phyloP scores from a whole-genome alignment of 2,797 vertebrate genomes.

The Myotis findleyi region DNA sequence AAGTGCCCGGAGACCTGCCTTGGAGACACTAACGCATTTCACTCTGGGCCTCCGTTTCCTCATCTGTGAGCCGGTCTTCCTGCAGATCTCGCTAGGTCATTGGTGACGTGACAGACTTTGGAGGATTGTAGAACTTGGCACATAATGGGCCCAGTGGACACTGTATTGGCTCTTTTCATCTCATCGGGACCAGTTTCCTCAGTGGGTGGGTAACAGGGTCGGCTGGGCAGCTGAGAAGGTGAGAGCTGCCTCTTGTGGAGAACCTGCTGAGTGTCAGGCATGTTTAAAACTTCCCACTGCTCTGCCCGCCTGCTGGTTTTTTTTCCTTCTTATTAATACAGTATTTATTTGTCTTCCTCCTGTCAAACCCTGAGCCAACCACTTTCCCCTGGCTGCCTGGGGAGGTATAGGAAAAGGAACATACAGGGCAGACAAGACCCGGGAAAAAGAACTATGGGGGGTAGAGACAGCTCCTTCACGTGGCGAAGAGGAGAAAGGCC shows the following conservation, averaged over 20 bases:
- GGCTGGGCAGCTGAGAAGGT: background rate
- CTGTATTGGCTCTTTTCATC: background rate
- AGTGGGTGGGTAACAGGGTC: background rate
- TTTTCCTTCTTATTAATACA: too few relatives aligned
- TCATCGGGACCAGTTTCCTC: slow-evolving; percentile 8
- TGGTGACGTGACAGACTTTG: background rate
- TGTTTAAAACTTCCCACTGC: background rate
- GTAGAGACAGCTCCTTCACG: too few relatives aligned
- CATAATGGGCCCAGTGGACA: background rate
- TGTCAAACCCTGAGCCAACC: too few relatives aligned
- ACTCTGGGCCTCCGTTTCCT: background rate
- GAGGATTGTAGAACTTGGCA: background rate
- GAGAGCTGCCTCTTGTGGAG: background rate
- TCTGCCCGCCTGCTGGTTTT: background rate
- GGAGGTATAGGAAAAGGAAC: too few relatives aligned
- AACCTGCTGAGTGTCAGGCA: background rate
- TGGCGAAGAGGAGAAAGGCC: too few relatives aligned
- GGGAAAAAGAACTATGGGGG: too few relatives aligned
- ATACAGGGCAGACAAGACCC: too few relatives aligned
- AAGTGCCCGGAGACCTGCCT: background rate
- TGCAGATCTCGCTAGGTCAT: background rate
- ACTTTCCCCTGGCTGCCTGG: too few relatives aligned
- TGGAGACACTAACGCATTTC: background rate
- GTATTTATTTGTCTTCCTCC: too few relatives aligned
- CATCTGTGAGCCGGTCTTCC: background rate